Conservation (phyloP, 2,797 vertebrate genomes). For the Acanthopagrus latus region DNA sequence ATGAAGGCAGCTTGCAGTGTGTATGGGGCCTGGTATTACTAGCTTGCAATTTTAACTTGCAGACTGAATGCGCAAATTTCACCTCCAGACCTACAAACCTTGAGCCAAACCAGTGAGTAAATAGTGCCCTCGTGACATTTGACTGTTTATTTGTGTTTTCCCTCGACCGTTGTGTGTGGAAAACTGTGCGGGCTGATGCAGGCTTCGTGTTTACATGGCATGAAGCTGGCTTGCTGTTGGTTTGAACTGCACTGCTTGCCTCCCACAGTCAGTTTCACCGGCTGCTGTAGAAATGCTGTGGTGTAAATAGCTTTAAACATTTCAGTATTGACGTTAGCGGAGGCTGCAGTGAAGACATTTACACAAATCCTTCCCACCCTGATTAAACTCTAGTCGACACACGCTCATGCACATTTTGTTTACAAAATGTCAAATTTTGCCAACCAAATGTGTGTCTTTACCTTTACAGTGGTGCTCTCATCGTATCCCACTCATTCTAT, state of each 20-base stretch:
- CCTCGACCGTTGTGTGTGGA: slow-evolving; percentile 29
- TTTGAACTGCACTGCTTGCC: slow-evolving; percentile 17
- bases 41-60: neutral
- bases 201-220: slow-evolving; percentile 20
- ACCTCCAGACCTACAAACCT: slow-evolving; percentile 16
- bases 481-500: slow-evolving; percentile 16
- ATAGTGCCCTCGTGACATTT: slow-evolving; percentile 32
- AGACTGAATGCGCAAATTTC: neutral
- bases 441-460: neutral
- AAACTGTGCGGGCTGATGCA: slow-evolving; percentile 33
- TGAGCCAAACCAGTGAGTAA: slow-evolving; percentile 3
- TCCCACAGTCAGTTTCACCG: slow-evolving; percentile 31
- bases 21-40: neutral
- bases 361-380: neutral
- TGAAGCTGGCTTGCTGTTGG: slow-evolving; percentile 6
- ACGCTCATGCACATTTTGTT: neutral
- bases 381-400: neutral
- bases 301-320: neutral
- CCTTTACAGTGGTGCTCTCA: slow-evolving; percentile 5
- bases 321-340: neutral
- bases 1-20: neutral
- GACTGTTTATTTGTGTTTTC: slow-evolving; percentile 29
- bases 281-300: slow-evolving; percentile 10
- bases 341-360: neutral
- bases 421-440: neutral